phyloP scores from a whole-genome alignment of 2,797 vertebrate species.

The Microctenopoma lineatum region DNA sequence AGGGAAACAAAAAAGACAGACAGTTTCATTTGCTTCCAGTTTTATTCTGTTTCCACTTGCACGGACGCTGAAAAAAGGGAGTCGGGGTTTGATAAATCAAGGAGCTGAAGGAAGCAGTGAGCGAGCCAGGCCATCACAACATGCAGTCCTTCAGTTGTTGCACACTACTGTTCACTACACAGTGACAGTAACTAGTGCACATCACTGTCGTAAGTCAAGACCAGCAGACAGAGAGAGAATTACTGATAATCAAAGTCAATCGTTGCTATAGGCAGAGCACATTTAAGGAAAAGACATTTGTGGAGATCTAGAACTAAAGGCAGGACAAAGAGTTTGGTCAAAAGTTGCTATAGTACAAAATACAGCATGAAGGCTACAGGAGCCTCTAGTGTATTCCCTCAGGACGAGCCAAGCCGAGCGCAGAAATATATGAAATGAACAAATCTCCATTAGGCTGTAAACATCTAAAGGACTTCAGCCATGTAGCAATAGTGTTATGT shows the following conservation, averaged over 20 bases:
- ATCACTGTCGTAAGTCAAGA: conserved; percentile 12
- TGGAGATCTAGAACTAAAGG: conserved; percentile 25
- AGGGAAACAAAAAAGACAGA: conserved; percentile 30
- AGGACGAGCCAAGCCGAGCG: conserved; percentile 43
- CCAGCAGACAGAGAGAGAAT: conserved; percentile 22
- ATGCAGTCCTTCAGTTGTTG: conserved; percentile 25
- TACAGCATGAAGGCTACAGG: conserved; percentile 9
- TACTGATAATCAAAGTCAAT: conserved; percentile 34
- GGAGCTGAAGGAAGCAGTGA: background rate
- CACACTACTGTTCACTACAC: background rate
- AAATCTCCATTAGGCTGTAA: conserved; percentile 54
- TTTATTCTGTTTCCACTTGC: conserved; percentile 63
- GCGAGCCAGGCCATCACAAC: conserved; percentile 18
- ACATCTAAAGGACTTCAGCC: conserved; percentile 56
- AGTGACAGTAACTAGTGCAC: conserved; percentile 34
- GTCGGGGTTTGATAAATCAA: conserved; percentile 59
- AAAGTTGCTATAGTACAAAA: conserved; percentile 48
- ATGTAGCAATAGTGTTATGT: conserved; percentile 53
- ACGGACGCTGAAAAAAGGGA: conserved; percentile 60
- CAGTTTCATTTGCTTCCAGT: conserved; percentile 46
- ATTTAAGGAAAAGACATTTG: conserved; percentile 36
- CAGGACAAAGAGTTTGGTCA: conserved; percentile 54
- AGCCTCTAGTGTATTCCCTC: conserved; percentile 19
- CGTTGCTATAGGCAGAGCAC: conserved; percentile 21
- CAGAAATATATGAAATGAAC: conserved; percentile 45